A percentile compares a stretch with the other conserved stretches of the same genome.
phyloP scores from a whole-genome alignment of 2,888 invertebrate genomes.

The Hypomecis punctinalis region DNA sequence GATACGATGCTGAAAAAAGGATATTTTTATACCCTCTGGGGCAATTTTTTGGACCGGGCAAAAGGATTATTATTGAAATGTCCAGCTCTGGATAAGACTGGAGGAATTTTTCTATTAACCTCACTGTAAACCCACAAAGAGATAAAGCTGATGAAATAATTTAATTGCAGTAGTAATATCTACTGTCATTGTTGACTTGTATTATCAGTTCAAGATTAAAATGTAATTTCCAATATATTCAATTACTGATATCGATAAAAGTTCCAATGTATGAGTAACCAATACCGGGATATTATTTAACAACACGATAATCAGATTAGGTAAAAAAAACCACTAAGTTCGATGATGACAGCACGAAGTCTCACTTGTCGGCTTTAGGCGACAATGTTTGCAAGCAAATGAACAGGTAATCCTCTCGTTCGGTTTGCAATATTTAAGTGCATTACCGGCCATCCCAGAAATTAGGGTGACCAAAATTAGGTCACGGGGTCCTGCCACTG shows the following conservation, averaged over 20 bases:
- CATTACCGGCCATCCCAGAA: slow-evolving; percentile 35
- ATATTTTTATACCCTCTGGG: neutral
- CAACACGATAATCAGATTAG: slow-evolving; percentile 35
- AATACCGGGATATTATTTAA: slow-evolving; percentile 27
- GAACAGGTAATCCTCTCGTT: neutral
- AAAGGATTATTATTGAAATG: neutral
- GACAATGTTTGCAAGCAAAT: neutral
- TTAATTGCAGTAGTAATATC: no score
- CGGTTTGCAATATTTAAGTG: slow-evolving; percentile 17
- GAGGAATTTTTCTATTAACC: no score
- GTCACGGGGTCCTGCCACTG: slow-evolving; percentile 43
- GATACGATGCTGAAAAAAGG: slow-evolving; percentile 5
- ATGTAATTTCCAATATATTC: slow-evolving; percentile 15
- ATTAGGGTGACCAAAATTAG: slow-evolving; percentile 45
- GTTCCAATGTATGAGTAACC: slow-evolving; percentile 30
- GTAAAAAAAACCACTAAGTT: slow-evolving; percentile 2
- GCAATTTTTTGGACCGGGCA: neutral
- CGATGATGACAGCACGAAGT: slow-evolving; percentile 22
- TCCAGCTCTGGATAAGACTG: no score
- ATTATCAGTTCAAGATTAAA: slow-evolving; percentile 7
- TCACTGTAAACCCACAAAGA: no score
- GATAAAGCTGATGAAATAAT: no score
- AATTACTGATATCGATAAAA: slow-evolving; percentile 27
- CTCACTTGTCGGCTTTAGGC: slow-evolving; percentile 14
- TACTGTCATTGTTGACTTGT: neutral